Evolutionary conservation across 2,888 invertebrate genomes (phyloP), one percentile per base, ranked within the genome.

Genomic region (Caenorhabditis imperialis): DNA sequence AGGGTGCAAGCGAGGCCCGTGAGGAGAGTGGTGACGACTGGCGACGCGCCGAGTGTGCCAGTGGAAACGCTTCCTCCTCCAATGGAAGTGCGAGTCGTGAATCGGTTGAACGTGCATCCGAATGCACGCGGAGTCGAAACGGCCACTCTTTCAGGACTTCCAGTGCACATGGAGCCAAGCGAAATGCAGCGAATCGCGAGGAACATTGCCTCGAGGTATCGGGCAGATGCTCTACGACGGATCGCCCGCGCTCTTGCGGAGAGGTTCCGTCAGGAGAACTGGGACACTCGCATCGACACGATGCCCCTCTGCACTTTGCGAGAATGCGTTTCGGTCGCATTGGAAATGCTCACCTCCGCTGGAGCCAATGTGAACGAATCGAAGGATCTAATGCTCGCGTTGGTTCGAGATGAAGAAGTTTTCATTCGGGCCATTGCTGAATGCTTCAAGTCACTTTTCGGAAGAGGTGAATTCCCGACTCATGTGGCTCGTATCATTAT

Each of bases 381-480:
- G n/a, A 44, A 30, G n/a, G 51, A 57, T 8, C 35, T 74, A 53
- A 74, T 74, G 74, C 33, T 63, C 25, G 62, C 55, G 1, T 23
- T 74, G 25, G 58, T 74, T 10, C 22, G 58, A 33, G 54, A 62
- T 18, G 74, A 74, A 37, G 61, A 54, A 12, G 57, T 69, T 7
- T 30, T 74, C 1, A 47, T 69, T 4, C 22, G 67, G 14, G 67
- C 67, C 0, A 50, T 74, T n/a, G 35, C 61, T 16, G 73, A 74
- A 42, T 60, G 65, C n/a, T 38, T 73, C 5, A 65, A 61, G 22
- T 67, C 73, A 0, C 14, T 73, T 16, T 73, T 73, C 16, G 54
- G 60, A 8, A 14, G 54, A 16, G 73, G 73, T 18, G 63, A 73
- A 14, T 73, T 73, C 54, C 73, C 73, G 14, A 67, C 65, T 3